Base-by-base conservation (phyloP, 2,888 invertebrate species). In the Caradrina kadenii region DNA sequence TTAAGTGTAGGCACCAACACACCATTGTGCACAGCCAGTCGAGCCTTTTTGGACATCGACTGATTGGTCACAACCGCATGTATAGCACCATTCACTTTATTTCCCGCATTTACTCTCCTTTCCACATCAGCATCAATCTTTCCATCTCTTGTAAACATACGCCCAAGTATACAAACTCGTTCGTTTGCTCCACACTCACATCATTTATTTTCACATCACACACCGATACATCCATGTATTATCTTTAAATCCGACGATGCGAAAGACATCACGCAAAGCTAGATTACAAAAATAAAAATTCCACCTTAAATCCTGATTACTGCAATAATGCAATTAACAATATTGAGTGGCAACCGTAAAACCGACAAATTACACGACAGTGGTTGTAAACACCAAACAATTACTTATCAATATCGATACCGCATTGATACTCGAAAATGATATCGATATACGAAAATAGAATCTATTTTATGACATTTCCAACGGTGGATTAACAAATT, bases 401-500 rank as follows among this genome's bases (percentile, higher is more conserved):
- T 31, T 53, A 4, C 2, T 63, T 63, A 76, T 71, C 76, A 19
- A 31, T 17, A 56, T 56, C 19, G 79, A 78, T 78, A 78, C 58
- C 11, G 31, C 53, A 50, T 21, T 19, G 21, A 52, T 69, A 58
- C n/a, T 75, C 22, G 48, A 64, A 61, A 59, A 59, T 54, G 50
- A 17, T 58, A 59, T 62, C 45, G 74, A 63, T 59, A 63, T 49
- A 63, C 60, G 35, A 66, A 80, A 80, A 78, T 71, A 80, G 77
- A 80, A 58, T 76, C 45, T 64, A 69, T 56, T 63, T 68, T 15
- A 50, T 45, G n/a, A 21, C 52, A 56, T 31, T 13, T 4, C 31
- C 19, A 65, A 55, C 13, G 31, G 42, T 48, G 61, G 69, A 53
- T 63, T 61, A 69, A 69, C 22, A 53, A 26, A 63, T 26, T 53